These are phyloP conservation scores for Egretta garzetta DNA, from an alignment of 2,113 vertebrate genomes.

Conservation along the genomic window DNA sequence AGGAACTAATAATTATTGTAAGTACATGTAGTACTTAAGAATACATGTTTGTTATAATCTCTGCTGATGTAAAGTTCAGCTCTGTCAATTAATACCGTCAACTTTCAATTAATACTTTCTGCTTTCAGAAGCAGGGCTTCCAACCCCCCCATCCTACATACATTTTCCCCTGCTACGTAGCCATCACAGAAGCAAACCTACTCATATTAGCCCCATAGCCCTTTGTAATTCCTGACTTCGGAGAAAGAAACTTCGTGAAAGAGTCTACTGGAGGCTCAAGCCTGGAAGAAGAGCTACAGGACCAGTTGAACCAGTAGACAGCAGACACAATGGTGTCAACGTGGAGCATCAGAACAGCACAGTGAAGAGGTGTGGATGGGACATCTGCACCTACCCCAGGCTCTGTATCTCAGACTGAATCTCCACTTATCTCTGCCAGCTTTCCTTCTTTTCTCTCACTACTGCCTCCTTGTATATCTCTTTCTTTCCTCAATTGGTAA, in stretches of 20 bases:
- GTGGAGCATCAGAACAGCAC: neutral
- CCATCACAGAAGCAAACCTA: neutral
- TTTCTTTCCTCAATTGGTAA: neutral
- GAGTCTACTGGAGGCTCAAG: neutral
- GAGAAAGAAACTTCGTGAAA: neutral
- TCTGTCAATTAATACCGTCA: neutral
- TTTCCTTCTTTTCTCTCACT: neutral
- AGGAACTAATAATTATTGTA: neutral
- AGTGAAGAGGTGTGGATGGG: accelerated
- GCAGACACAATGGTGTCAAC: neutral
- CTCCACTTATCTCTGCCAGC: neutral
- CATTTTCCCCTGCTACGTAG: neutral
- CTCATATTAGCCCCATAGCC: neutral
- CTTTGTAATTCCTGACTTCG: accelerated
- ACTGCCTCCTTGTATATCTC: neutral
- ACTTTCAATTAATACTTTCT: neutral
- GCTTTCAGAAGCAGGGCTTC: neutral
- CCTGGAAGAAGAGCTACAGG: neutral
- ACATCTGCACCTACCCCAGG: neutral
- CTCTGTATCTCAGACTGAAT: neutral
- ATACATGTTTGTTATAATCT: neutral
- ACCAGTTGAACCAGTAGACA: neutral
- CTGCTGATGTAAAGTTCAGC: neutral
- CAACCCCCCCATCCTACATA: accelerated
- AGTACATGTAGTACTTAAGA: accelerated